Base-by-base conservation (phyloP, 2,797 vertebrate genomes). In the Platalea minor region DNA sequence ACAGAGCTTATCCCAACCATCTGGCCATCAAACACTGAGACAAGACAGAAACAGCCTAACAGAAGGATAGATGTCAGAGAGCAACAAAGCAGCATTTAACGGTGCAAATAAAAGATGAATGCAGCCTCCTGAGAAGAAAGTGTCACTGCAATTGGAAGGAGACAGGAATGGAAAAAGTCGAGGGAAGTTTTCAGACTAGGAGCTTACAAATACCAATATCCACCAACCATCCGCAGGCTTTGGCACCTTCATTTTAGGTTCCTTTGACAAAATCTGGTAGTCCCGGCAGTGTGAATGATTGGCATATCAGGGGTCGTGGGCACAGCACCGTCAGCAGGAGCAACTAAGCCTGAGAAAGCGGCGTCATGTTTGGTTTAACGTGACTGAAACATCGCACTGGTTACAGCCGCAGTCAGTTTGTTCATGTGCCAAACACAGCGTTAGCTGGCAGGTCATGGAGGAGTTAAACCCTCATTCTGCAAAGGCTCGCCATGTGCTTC, bases 301-400 rank as follows among this genome's bases (percentile, higher is more conserved):
- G 29, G 60, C 11, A 0, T 14, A 23, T 9, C 43, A 29, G 8
- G 26, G 19, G 26, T 16, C n/a, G 24, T 0, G 3, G 31, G 41
- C 72, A 76, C 43, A 73, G 46, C 53, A 53, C 13, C 4, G 1
- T 12, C 74, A 67, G 65, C 28, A 56, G 33, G 19, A 89, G 21
- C 46, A 80, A 33, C 29, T 3, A 1, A 88, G 25, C 59, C 63
- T 11, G 11, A 77, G 63, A 53, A 63, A 75, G 19, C 2, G 0
- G 37, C 5, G 26, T 11, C 63, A 37, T 3, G 1, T 39, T 41
- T 43, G 65, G 17, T 53, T 28, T 39, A 35, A 50, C 0, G 0
- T 20, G 17, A 14, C 25, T 39, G 60, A 51, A 50, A 35, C 75
- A 39, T 2, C 1, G 0, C 60, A 17, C 28, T 19, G 45, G 50